Evolutionary conservation across 2,888 invertebrate species (phyloP).

Genomic region (Thecocarcelia acutangulata): DNA sequence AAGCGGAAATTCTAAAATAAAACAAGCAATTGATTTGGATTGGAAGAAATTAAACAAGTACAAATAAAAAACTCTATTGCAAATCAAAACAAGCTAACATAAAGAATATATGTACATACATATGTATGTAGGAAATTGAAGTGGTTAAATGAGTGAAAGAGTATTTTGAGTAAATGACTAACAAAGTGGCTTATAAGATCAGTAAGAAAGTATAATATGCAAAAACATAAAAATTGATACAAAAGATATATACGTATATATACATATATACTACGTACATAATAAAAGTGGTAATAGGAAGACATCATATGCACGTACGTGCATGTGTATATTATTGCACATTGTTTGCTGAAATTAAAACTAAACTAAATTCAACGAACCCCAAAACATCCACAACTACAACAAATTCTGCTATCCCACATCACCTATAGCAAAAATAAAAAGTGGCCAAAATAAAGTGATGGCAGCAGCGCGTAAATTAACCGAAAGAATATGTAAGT

Average conservation of each 20-base stretch:
- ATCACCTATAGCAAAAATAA: conserved; percentile 42
- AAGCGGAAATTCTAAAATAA: conserved; percentile 64
- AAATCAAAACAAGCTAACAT: conserved; percentile 54
- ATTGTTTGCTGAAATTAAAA: conserved; percentile 33
- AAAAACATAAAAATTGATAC: conserved; percentile 36
- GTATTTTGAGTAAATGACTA: conserved; percentile 55
- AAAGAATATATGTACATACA: too few species aligned
- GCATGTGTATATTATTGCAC: conserved; percentile 12
- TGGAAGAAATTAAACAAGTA: conserved; percentile 36
- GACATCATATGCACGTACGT: background rate
- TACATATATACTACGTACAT: conserved; percentile 3
- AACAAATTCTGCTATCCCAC: background rate
- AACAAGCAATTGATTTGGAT: conserved; percentile 44
- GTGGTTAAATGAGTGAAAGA: conserved; percentile 51
- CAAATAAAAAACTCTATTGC: conserved; percentile 50
- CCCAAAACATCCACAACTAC: conserved; percentile 30
- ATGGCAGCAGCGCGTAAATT: conserved; percentile 81
- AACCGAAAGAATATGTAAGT: conserved; percentile 81
- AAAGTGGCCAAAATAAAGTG: conserved; percentile 71
- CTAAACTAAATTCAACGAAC: conserved; percentile 53
- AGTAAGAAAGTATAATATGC: conserved; percentile 28
- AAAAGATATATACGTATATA: conserved; percentile 10
- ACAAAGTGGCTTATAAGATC: conserved; percentile 55
- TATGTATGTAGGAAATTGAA: conserved; percentile 37
- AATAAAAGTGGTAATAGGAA: conserved; percentile 45